These are phyloP conservation scores for Aphaenogaster rudis DNA, from an alignment of 1,140 invertebrate genomes.

Conservation along the genomic window DNA sequence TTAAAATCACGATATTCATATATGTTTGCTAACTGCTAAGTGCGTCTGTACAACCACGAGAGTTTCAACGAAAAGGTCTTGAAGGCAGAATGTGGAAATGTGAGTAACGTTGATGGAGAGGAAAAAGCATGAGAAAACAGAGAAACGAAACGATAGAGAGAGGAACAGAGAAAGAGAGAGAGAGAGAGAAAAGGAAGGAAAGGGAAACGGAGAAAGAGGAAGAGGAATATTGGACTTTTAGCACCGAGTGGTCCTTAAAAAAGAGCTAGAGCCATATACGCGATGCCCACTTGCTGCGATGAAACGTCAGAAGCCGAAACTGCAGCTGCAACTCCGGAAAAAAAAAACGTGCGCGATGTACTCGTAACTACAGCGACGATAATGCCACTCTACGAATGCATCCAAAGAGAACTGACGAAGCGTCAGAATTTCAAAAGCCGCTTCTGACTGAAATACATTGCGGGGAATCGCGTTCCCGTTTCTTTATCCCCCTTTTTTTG, in stretches of 20 bases:
- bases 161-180: not conserved
- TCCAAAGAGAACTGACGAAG: slow-evolving; percentile 79
- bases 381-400: slow-evolving; percentile 77
- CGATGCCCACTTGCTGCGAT: slow-evolving; percentile 76
- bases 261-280: slow-evolving; percentile 58
- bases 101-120: slow-evolving; percentile 51
- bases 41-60: slow-evolving; percentile 32
- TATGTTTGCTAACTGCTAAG: slow-evolving; percentile 23
- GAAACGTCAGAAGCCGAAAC: slow-evolving; percentile 78
- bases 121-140: slow-evolving; percentile 42
- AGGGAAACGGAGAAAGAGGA: not conserved
- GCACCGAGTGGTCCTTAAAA: slow-evolving; percentile 76
- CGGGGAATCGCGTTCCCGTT: slow-evolving; percentile 74
- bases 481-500: slow-evolving; percentile 55
- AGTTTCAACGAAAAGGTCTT: slow-evolving; percentile 55
- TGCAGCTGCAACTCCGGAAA: slow-evolving; percentile 38
- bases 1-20: slow-evolving; percentile 41
- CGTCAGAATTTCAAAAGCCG: slow-evolving; percentile 79
- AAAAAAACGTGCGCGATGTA: slow-evolving; percentile 64
- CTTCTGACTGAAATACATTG: slow-evolving; percentile 74
- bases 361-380: slow-evolving; percentile 76
- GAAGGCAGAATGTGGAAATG: slow-evolving; percentile 48
- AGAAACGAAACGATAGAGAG: not conserved
- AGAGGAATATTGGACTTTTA: slow-evolving; percentile 76
- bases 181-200: not conserved